Percentiles rank a stretch among this genome's conserved stretches.
Evolutionary conservation across 1,140 invertebrate genomes (phyloP).

Genomic region (Trichogramma pretiosum): DNA sequence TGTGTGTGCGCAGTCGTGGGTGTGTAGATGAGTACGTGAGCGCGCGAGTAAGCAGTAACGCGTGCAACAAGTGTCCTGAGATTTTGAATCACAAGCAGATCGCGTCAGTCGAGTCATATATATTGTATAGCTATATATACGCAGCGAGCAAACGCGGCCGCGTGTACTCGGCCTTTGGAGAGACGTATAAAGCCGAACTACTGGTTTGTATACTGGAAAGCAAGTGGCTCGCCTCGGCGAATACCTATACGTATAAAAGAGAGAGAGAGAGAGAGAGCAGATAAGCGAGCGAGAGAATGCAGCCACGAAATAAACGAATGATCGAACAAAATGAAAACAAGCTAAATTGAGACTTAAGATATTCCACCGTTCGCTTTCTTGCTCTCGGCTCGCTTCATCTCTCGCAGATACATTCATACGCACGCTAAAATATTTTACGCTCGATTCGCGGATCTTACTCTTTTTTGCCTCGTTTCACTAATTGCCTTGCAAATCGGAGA

Average conservation of each 20-base stretch:
- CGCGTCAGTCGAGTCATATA: constrained; percentile 29
- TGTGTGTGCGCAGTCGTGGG: constrained; percentile 18
- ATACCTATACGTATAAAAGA: constrained; percentile 17
- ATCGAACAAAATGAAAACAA: constrained; percentile 20
- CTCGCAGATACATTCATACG: too few species aligned
- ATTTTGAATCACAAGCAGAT: constrained; percentile 49
- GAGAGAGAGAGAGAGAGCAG: constrained; percentile 20
- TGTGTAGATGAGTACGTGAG: constrained; percentile 32
- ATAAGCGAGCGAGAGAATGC: constrained; percentile 3
- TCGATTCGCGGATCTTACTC: neutral
- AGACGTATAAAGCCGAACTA: constrained; percentile 16
- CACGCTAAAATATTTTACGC: too few species aligned
- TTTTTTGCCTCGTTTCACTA: neutral
- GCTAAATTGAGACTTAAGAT: constrained; percentile 18
- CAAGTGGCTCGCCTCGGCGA: neutral
- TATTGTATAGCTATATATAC: too few species aligned
- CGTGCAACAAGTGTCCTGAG: constrained; percentile 48
- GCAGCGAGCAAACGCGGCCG: too few species aligned
- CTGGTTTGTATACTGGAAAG: too few species aligned
- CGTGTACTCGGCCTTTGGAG: constrained; percentile 5
- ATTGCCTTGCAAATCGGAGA: too few species aligned
- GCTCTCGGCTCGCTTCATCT: too few species aligned
- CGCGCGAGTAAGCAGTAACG: constrained; percentile 41
- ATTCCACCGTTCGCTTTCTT: too few species aligned
- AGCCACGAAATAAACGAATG: constrained; percentile 10